A percentile compares a stretch with the other conserved stretches of the same genome.
These are phyloP conservation scores for Mugil cephalus DNA, from an alignment of 2,113 vertebrate species.

Conservation along the genomic window DNA sequence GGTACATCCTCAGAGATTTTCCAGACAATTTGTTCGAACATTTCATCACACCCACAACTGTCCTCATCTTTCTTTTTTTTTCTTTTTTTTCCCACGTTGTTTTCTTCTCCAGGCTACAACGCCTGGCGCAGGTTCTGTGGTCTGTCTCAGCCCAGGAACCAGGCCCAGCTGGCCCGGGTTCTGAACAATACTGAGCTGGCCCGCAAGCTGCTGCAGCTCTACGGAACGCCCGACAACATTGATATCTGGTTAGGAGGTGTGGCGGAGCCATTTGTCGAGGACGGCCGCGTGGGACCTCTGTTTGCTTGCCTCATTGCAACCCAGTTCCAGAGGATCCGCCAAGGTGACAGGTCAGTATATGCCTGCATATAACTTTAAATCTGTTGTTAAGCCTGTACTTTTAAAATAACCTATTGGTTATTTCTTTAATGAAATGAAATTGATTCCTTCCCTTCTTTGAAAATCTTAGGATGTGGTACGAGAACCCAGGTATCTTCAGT, in stretches of 20 bases:
- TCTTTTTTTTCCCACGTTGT: not conserved
- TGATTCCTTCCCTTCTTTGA: not conserved
- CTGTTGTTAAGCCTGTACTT: no score
- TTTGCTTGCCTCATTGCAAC: conserved; percentile 82
- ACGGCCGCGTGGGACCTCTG: conserved; percentile 87
- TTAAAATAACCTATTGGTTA: no score
- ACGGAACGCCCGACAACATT: conserved; percentile 81
- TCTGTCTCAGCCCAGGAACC: conserved; percentile 77
- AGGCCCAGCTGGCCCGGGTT: conserved; percentile 66
- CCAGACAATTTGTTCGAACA: no score
- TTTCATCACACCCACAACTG: not conserved
- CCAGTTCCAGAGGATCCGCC: conserved; percentile 80
- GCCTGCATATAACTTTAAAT: no score
- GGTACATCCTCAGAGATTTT: conserved; percentile 73
- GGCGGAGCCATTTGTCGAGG: conserved; percentile 80
- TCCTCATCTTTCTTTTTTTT: conserved; percentile 1
- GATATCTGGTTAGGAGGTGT: conserved; percentile 85
- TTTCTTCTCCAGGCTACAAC: conserved; percentile 80
- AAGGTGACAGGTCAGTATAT: conserved; percentile 81
- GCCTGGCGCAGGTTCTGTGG: conserved; percentile 81
- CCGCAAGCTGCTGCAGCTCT: conserved; percentile 72
- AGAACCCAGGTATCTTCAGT: conserved; percentile 79
- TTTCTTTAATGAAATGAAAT: not conserved
- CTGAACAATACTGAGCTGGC: conserved; percentile 77
- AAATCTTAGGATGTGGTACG: conserved; percentile 79